Conservation (phyloP, 2,888 invertebrate genomes). For the Trissoscelio sp. region DNA sequence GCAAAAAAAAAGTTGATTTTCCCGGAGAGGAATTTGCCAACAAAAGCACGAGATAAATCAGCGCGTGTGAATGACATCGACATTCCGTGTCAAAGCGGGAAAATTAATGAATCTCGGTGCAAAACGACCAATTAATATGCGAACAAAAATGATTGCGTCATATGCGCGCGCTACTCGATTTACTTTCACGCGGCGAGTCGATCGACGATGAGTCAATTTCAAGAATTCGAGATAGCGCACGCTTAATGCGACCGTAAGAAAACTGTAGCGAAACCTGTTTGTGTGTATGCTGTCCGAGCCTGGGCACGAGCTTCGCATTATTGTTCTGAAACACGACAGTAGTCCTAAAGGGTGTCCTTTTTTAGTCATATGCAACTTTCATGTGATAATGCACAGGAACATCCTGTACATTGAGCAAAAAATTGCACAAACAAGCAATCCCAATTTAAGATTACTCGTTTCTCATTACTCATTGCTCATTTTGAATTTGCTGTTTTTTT, state of each 20-base stretch:
- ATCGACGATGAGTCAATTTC: conserved; percentile 68
- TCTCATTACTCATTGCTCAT: too few relatives aligned
- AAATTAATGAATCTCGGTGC: conserved; percentile 56
- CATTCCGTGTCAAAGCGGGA: conserved; percentile 15
- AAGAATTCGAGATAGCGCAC: conserved; percentile 60
- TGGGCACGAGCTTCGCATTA: conserved; percentile 56
- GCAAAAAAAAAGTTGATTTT: too few relatives aligned
- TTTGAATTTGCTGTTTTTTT: too few relatives aligned
- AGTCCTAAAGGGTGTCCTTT: conserved; percentile 59
- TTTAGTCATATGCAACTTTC: conserved; percentile 56
- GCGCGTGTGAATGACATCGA: conserved; percentile 34
- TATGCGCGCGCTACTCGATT: conserved; percentile 53
- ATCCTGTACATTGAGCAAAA: too few relatives aligned
- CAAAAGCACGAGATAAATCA: conserved; percentile 25
- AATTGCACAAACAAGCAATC: too few relatives aligned
- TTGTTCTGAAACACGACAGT: conserved; percentile 62
- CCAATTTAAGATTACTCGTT: too few relatives aligned
- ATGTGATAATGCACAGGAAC: conserved; percentile 39
- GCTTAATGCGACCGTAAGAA: conserved; percentile 51
- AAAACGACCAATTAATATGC: conserved; percentile 59
- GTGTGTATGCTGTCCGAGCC: conserved; percentile 22
- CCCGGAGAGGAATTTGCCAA: background rate
- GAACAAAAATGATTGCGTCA: conserved; percentile 64
- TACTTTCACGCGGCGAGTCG: conserved; percentile 64
- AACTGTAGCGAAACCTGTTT: conserved; percentile 63